A percentile compares a stretch with the other conserved stretches of the same genome.
These are phyloP conservation scores for Drosophila quadrilineata DNA, from an alignment of 1,140 invertebrate genomes.

Conservation along the genomic window DNA sequence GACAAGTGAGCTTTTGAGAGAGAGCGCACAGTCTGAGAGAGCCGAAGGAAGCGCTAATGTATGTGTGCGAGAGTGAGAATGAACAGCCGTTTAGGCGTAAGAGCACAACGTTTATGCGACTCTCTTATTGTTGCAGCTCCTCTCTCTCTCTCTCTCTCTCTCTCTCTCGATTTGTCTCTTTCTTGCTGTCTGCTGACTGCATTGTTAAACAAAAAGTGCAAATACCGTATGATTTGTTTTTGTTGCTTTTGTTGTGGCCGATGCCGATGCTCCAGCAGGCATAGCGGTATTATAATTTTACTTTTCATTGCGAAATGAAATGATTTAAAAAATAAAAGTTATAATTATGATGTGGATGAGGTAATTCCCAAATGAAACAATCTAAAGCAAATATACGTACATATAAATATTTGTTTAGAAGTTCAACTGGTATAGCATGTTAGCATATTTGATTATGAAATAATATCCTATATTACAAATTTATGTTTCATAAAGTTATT, in stretches of 20 bases:
- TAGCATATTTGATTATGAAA: too few relatives aligned
- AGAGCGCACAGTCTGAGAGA: background rate
- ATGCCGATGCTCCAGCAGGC: constrained; percentile 31
- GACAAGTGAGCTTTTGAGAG: constrained; percentile 33
- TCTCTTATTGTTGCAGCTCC: too few relatives aligned
- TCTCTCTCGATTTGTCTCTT: background rate
- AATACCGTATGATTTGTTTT: constrained; percentile 64
- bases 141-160: background rate
- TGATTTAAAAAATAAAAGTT: constrained; percentile 64
- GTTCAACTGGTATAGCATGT: too few relatives aligned
- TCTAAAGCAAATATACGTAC: too few relatives aligned
- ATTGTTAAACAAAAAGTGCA: constrained; percentile 76
- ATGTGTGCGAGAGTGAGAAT: too few relatives aligned
- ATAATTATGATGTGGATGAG: constrained; percentile 55
- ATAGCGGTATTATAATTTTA: constrained; percentile 56
- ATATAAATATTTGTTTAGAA: too few relatives aligned
- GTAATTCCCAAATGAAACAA: constrained; percentile 50
- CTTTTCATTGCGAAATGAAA: constrained; percentile 73
- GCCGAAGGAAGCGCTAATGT: background rate
- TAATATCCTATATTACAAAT: too few relatives aligned
- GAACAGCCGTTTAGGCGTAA: too few relatives aligned
- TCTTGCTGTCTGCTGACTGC: constrained; percentile 14
- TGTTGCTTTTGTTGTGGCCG: constrained; percentile 26
- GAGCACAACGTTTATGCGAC: background rate
- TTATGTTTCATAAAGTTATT: too few relatives aligned